Percentiles rank a stretch among this genome's conserved stretches.
phyloP scores from a whole-genome alignment of 2,113 vertebrate species.

The Phyllostomus hastatus region DNA sequence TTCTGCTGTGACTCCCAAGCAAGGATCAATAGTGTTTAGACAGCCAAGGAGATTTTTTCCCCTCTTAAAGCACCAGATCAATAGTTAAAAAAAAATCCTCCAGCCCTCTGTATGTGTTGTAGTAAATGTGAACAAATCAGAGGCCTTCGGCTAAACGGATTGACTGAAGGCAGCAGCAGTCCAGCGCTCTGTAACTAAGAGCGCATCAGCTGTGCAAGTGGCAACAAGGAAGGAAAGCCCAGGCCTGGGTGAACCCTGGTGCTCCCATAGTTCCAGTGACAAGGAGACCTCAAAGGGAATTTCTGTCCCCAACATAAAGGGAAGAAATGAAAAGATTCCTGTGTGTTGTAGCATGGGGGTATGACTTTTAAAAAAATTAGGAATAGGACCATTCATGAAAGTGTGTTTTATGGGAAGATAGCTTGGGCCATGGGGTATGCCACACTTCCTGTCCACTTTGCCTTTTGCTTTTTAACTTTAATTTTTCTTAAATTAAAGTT shows the following conservation, averaged over 20 bases:
- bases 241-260: accelerated
- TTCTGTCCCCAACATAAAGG: not conserved
- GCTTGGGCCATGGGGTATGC: not conserved
- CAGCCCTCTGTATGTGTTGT: constrained; percentile 85
- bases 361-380: not conserved
- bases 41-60: constrained; percentile 91
- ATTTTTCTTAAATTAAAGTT: not conserved
- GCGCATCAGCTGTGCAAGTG: constrained; percentile 76
- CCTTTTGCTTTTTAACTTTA: not conserved
- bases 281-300: constrained; percentile 35
- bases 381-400: not conserved
- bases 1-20: constrained; percentile 86
- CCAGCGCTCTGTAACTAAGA: constrained; percentile 87
- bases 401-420: not conserved
- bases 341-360: not conserved
- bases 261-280: not conserved
- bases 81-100: constrained; percentile 86
- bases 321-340: constrained; percentile 18
- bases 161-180: constrained; percentile 85
- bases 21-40: constrained; percentile 95
- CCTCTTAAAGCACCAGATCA: constrained; percentile 88
- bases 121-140: constrained; percentile 90
- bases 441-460: not conserved
- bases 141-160: constrained; percentile 92
- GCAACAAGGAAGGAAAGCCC: not conserved